These are phyloP conservation scores for Drosophila kuntzei DNA, from an alignment of 2,888 invertebrate genomes.

Conservation along the genomic window DNA sequence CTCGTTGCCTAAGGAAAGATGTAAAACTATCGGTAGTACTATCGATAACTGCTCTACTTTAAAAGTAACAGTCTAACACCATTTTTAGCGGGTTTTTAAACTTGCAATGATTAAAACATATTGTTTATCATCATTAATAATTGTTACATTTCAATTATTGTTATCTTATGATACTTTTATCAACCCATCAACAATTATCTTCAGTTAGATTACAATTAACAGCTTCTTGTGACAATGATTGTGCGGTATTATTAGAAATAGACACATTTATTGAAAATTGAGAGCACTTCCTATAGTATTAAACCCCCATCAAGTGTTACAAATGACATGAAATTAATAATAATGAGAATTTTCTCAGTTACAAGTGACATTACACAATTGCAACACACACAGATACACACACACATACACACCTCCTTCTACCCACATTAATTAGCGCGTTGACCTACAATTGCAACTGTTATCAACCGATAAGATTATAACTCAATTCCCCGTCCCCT, in stretches of 20 bases:
- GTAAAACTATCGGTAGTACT: neutral
- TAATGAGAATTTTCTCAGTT: slow-evolving; percentile 22
- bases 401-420: neutral
- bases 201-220: slow-evolving; percentile 21
- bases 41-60: neutral
- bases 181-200: slow-evolving; percentile 13
- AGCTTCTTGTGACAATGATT: slow-evolving; percentile 26
- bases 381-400: slow-evolving; percentile 21
- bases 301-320: slow-evolving; percentile 1
- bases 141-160: neutral
- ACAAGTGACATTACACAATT: slow-evolving; percentile 22
- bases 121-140: neutral
- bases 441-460: slow-evolving; percentile 54
- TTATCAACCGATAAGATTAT: slow-evolving; percentile 58
- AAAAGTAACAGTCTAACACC: neutral
- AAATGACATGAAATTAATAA: slow-evolving; percentile 14
- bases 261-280: slow-evolving; percentile 35
- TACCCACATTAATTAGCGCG: slow-evolving; percentile 41
- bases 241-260: slow-evolving; percentile 8
- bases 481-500: slow-evolving; percentile 6
- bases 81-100: neutral
- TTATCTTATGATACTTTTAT: neutral
- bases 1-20: no score
- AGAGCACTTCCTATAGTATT: slow-evolving; percentile 16
- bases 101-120: neutral